Conservation (phyloP, 2,113 vertebrate species). For the Poecilia latipinna region DNA sequence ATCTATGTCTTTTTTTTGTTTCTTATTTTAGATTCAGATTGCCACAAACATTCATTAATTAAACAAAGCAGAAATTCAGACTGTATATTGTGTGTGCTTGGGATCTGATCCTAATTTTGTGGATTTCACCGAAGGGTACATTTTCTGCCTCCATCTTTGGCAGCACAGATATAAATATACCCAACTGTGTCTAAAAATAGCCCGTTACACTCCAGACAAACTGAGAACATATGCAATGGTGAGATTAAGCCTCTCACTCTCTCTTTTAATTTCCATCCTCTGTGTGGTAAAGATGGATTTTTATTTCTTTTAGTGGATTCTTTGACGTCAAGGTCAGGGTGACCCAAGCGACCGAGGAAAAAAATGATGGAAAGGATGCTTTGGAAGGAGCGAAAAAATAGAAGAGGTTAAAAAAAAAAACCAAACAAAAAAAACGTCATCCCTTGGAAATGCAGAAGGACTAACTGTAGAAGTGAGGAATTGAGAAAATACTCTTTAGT, state of each 20-base stretch:
- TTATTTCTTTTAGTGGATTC: conserved; percentile 12
- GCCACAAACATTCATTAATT: conserved; percentile 52
- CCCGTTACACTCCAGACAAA: conserved; percentile 36
- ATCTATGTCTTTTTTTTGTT: conserved; percentile 10
- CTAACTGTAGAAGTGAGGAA: conserved; percentile 24
- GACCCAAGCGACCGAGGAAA: conserved; percentile 30
- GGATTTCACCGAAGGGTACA: conserved; percentile 53
- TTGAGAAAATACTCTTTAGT: conserved; percentile 39
- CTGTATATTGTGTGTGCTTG: not conserved
- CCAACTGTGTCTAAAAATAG: conserved; percentile 71
- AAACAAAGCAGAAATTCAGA: not conserved
- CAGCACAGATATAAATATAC: conserved; percentile 64
- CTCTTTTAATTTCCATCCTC: not conserved
- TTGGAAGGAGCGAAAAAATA: conserved; percentile 1
- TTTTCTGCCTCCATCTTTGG: conserved; percentile 53
- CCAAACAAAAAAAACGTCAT: not conserved
- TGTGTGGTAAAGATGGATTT: not conserved
- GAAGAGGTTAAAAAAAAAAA: not conserved
- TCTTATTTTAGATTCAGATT: conserved; percentile 28
- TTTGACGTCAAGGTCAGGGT: conserved; percentile 61
- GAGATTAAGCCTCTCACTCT: conserved; percentile 17
- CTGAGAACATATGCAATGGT: conserved; percentile 48
- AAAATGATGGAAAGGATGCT: not conserved
- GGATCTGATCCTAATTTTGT: conserved; percentile 60
- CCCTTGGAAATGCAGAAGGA: not conserved